These are phyloP conservation scores for Trididemnum miniatum DNA, from an alignment of 23 tunicate genomes.

Conservation along the genomic window DNA sequence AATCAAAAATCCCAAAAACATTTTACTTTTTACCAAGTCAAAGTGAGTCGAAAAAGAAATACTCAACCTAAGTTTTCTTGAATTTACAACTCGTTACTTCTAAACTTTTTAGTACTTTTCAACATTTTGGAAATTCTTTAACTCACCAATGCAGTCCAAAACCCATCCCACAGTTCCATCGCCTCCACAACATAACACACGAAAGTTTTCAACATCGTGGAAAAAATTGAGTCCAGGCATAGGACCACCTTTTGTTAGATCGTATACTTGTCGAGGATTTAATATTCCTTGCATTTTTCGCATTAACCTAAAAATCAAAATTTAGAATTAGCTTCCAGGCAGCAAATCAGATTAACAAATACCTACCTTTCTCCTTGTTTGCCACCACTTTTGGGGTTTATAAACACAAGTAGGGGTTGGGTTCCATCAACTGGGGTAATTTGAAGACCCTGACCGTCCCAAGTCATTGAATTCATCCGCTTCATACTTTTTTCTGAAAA, in stretches of 20 bases:
- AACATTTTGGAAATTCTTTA: no score
- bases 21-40: neutral
- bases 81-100: no score
- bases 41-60: neutral
- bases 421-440: slow-evolving; percentile 63
- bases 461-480: slow-evolving; percentile 88
- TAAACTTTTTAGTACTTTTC: no score
- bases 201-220: slow-evolving; percentile 72
- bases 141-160: slow-evolving; percentile 71
- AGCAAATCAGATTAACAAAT: neutral
- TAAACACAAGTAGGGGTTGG: slow-evolving; percentile 68
- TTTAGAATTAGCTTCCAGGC: neutral
- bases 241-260: slow-evolving; percentile 75
- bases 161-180: slow-evolving; percentile 94
- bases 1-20: no score
- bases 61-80: no score
- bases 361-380: slow-evolving; percentile 74
- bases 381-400: slow-evolving; percentile 91
- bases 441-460: slow-evolving; percentile 85
- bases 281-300: slow-evolving; percentile 79
- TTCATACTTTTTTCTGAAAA: slow-evolving; percentile 53
- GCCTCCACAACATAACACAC: slow-evolving; percentile 87
- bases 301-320: slow-evolving; percentile 33
- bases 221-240: slow-evolving; percentile 90
- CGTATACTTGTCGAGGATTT: slow-evolving; percentile 83